Conservation (phyloP, 30 jellyfish, hydroid and myxozoan genomes). For the Aurelia aurita complex sp. Pacific region DNA sequence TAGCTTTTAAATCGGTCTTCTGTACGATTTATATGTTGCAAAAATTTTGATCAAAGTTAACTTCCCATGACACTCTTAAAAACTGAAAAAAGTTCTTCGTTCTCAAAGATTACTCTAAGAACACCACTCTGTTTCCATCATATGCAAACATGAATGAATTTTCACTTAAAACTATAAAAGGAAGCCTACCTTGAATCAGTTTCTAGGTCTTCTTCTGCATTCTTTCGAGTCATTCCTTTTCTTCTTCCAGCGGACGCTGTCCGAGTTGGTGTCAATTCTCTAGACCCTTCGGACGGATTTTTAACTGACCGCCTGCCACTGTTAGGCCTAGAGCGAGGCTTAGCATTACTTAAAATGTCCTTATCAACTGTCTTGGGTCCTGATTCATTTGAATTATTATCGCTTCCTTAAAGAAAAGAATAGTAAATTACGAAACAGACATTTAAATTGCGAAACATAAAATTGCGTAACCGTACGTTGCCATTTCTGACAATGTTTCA, state of each 20-base stretch:
- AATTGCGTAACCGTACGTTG: no score
- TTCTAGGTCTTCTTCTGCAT: slow-evolving; percentile 23
- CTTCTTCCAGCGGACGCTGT: slow-evolving; percentile 62
- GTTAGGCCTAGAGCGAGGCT: slow-evolving; percentile 69
- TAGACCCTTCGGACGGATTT: slow-evolving; percentile 24
- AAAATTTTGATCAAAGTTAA: no score
- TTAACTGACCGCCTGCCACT: slow-evolving; percentile 76
- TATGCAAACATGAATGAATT: neutral
- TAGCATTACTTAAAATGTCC: neutral
- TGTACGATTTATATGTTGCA: no score
- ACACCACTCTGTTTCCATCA: no score
- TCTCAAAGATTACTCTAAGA: no score
- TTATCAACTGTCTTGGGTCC: no score
- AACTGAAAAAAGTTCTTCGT: no score
- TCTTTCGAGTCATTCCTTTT: slow-evolving; percentile 12
- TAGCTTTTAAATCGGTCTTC: neutral
- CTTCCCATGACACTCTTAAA: no score
- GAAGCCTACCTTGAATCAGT: slow-evolving; percentile 6
- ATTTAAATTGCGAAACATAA: no score
- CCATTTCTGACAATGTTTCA: no score
- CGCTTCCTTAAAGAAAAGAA: neutral
- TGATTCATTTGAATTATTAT: neutral
- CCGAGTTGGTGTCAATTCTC: neutral
- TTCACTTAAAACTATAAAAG: neutral
- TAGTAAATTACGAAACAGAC: neutral